These are phyloP conservation scores for Athalia circularis DNA, from an alignment of 2,888 invertebrate genomes.

Conservation along the genomic window DNA sequence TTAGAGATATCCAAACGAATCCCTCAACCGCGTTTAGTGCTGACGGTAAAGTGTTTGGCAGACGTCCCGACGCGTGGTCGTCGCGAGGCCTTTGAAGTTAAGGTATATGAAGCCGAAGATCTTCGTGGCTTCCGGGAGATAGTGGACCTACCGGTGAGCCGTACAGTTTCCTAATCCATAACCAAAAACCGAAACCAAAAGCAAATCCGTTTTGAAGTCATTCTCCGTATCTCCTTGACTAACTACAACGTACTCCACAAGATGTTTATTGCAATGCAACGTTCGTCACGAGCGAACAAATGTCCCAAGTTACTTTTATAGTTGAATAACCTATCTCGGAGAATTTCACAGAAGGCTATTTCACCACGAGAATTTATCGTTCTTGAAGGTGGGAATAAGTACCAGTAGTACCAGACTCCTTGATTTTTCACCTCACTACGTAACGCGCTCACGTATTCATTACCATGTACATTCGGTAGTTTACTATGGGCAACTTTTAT, in stretches of 20 bases:
- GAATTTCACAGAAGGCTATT: constrained; percentile 20
- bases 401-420: not conserved
- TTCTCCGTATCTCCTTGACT: not conserved
- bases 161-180: constrained; percentile 34
- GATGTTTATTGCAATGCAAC: constrained; percentile 10
- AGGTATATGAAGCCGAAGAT: constrained; percentile 28
- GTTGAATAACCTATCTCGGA: constrained; percentile 25
- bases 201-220: no score
- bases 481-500: constrained; percentile 22
- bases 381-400: constrained; percentile 11
- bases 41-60: constrained; percentile 42
- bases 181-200: not conserved
- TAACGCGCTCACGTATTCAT: constrained; percentile 7
- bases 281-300: not conserved
- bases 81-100: constrained; percentile 39
- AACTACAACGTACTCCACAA: not conserved
- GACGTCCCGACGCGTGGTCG: constrained; percentile 38
- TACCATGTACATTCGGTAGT: constrained; percentile 16
- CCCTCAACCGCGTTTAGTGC: constrained; percentile 36
- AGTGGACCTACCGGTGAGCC: constrained; percentile 25
- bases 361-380: constrained; percentile 9
- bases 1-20: constrained; percentile 28
- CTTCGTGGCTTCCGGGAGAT: constrained; percentile 17
- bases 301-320: constrained; percentile 12
- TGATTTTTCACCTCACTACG: constrained; percentile 13